Evolutionary conservation across 2,888 invertebrate species (phyloP).

Genomic region (Drosophila percnosoma): DNA sequence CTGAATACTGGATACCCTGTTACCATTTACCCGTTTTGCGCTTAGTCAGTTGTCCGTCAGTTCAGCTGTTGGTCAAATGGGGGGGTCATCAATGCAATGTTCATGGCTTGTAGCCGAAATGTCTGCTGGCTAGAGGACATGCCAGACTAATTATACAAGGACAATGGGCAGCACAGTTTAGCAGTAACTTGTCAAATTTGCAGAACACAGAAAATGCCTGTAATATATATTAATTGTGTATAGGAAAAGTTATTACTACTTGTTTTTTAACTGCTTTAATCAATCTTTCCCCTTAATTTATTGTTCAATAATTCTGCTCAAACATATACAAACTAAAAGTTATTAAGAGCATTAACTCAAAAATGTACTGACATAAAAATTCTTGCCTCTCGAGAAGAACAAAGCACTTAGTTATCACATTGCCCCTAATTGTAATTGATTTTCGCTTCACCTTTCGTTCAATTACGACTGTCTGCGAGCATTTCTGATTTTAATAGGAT

Average conservation of each 20-base stretch:
- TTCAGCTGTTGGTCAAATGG: conserved; percentile 10
- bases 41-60: background rate
- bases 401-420: background rate
- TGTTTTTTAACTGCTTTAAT: background rate
- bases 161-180: background rate
- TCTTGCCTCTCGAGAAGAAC: background rate
- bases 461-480: background rate
- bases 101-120: conserved; percentile 1
- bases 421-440: background rate
- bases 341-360: background rate
- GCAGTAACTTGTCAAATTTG: background rate
- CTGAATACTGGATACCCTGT: conserved; percentile 9
- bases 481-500: conserved; percentile 18
- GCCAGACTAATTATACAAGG: conserved; percentile 1
- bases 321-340: too few relatives aligned
- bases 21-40: background rate
- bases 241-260: background rate
- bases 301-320: background rate
- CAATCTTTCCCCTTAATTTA: background rate
- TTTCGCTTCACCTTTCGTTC: conserved; percentile 13
- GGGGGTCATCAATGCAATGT: conserved; percentile 20
- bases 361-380: background rate
- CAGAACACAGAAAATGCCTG: background rate
- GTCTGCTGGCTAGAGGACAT: background rate
- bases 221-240: background rate